phyloP scores from a whole-genome alignment of 2,888 invertebrate genomes.

The Polietes domitor region DNA sequence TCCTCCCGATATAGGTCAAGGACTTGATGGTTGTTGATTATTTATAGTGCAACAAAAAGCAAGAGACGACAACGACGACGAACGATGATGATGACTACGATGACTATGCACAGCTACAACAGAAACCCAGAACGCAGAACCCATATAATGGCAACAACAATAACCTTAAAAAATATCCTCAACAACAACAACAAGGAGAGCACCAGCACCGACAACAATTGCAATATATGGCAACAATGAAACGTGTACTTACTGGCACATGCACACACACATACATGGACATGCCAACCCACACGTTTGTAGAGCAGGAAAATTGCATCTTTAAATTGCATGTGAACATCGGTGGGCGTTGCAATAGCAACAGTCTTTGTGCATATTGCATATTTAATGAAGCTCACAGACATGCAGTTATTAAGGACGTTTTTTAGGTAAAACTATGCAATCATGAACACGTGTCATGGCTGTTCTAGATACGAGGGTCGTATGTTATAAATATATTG shows the following conservation, averaged over 20 bases:
- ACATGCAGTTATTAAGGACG: not conserved
- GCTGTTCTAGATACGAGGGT: too few relatives aligned
- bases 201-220: not conserved
- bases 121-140: not conserved
- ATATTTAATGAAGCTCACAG: not conserved
- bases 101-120: slow-evolving; percentile 1
- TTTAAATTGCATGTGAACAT: not conserved
- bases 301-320: not conserved
- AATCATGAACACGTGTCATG: too few relatives aligned
- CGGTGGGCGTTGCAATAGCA: slow-evolving; percentile 2
- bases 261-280: not conserved
- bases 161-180: not conserved
- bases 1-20: slow-evolving; percentile 58
- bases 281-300: not conserved
- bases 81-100: not conserved
- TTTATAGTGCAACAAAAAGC: slow-evolving; percentile 44
- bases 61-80: not conserved
- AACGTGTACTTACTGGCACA: not conserved
- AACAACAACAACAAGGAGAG: not conserved
- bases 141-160: not conserved
- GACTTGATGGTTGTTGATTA: slow-evolving; percentile 61
- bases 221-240: not conserved
- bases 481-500: too few relatives aligned
- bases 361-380: not conserved
- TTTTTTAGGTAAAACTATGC: too few relatives aligned